A percentile compares a stretch with the other conserved stretches of the same genome.
Conservation (phyloP, 2,113 vertebrate species). For the Coreoperca whiteheadi region DNA sequence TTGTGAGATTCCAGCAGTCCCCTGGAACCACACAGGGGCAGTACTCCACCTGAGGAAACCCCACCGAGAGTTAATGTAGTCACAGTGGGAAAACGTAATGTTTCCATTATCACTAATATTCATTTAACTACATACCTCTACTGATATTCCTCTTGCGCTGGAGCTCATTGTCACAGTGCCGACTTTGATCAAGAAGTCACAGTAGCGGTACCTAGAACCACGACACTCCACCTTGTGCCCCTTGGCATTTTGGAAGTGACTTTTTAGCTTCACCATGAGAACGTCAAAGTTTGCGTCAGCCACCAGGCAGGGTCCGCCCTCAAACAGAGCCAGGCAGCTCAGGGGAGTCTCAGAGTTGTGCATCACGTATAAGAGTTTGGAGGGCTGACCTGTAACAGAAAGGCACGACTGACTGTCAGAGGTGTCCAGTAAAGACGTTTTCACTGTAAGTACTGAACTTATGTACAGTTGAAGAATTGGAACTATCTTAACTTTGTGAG, state of each 20-base stretch:
- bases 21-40: slow-evolving; percentile 95
- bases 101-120: background rate
- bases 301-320: slow-evolving; percentile 93
- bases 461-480: background rate
- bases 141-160: slow-evolving; percentile 94
- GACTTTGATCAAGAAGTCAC: slow-evolving; percentile 96
- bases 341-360: slow-evolving; percentile 96
- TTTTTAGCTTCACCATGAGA: slow-evolving; percentile 97
- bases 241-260: slow-evolving; percentile 98
- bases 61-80: background rate
- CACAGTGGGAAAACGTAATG: background rate
- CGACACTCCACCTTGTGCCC: slow-evolving; percentile 98
- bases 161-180: slow-evolving; percentile 96
- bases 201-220: slow-evolving; percentile 94
- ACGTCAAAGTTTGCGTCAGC: slow-evolving; percentile 96
- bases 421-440: background rate
- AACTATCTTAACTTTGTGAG: background rate
- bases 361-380: slow-evolving; percentile 98
- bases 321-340: slow-evolving; percentile 95
- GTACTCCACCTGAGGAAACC: slow-evolving; percentile 92
- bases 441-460: background rate
- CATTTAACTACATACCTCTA: slow-evolving; percentile 86
- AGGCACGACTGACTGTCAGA: background rate
- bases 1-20: slow-evolving; percentile 96
- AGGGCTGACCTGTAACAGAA: slow-evolving; percentile 88